Evolutionary conservation across 2,888 invertebrate species (phyloP), one percentile per base, ranked within the genome.

Genomic region (Alentia gelatinosa): DNA sequence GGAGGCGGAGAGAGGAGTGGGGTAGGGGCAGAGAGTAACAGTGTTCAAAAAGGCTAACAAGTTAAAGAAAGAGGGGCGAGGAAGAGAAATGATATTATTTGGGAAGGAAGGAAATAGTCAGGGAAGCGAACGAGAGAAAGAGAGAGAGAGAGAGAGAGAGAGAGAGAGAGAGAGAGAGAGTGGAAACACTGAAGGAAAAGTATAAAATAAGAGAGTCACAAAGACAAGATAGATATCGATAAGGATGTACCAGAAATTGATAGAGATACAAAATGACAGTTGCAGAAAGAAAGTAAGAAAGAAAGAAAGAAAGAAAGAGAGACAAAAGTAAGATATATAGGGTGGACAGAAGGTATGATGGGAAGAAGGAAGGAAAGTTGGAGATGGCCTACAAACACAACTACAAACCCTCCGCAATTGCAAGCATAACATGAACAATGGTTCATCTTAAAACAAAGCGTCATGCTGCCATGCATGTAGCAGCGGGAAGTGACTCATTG

Each of bases 151-250:
- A 88, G 91, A 19, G 75, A 68, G 83, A 83, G 89, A 30, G 92
- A 92, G 56, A 90, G 88, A 84, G 91, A 79, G 90, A 90, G 84
- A 88, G 91, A 90, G 56, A 91, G 91, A 91, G 84, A 86, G 90
- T 91, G 91, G 47, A 74, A 90, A 47, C 90, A 63, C 47, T 68
- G 88, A 74, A 75, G 68, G 90, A 86, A 83, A 89, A 83, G 63
- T 47, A 47, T 47, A 19, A 47, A 47, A 47, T 47, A 47, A 7
- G 47, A 47, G 19, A 47, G 47, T 12, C 47, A 47, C n/a, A n/a
- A n/a, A n/a, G n/a, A n/a, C n/a, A n/a, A n/a, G n/a, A n/a, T n/a
- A n/a, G n/a, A n/a, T n/a, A n/a, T n/a, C n/a, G n/a, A n/a, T n/a
- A n/a, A n/a, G n/a, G n/a, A n/a, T n/a, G n/a, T n/a, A n/a, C n/a